Percentiles rank a stretch among this genome's conserved stretches.
Conservation (phyloP, 2,797 vertebrate genomes). For the Myripristis murdjan region DNA sequence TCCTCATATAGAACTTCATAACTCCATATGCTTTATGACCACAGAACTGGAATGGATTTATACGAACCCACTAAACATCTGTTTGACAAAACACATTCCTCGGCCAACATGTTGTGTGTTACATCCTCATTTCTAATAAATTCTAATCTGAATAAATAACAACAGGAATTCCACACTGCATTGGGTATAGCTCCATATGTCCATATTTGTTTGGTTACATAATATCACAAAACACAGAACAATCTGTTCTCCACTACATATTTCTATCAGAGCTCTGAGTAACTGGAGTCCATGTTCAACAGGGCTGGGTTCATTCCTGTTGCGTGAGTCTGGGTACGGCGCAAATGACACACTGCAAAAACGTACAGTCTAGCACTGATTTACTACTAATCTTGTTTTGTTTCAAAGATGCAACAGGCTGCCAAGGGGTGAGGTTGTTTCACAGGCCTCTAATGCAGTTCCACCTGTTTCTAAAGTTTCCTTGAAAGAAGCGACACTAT, state of each 20-base stretch:
- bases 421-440: conserved; percentile 65
- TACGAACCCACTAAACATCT: conserved; percentile 12
- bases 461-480: conserved; percentile 66
- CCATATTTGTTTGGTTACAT: conserved; percentile 36
- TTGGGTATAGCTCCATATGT: conserved; percentile 19
- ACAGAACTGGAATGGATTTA: neutral
- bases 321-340: conserved; percentile 41
- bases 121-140: conserved; percentile 10
- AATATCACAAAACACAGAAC: conserved; percentile 33
- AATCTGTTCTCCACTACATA: conserved; percentile 42
- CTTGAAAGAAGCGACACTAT: conserved; percentile 63
- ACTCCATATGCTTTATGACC: neutral
- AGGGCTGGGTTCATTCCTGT: conserved; percentile 37
- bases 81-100: conserved; percentile 19
- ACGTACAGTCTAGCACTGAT: conserved; percentile 35
- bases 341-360: conserved; percentile 52
- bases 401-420: conserved; percentile 45
- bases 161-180: conserved; percentile 4
- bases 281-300: conserved; percentile 46
- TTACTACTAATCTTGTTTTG: conserved; percentile 54
- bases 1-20: neutral
- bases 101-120: conserved; percentile 10
- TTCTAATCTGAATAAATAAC: conserved; percentile 27
- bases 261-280: conserved; percentile 31
- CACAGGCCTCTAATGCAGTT: conserved; percentile 65